Evolutionary conservation across 2,888 invertebrate species (phyloP), one percentile per base, ranked within the genome.

Genomic region (Cyaniris semiargus): DNA sequence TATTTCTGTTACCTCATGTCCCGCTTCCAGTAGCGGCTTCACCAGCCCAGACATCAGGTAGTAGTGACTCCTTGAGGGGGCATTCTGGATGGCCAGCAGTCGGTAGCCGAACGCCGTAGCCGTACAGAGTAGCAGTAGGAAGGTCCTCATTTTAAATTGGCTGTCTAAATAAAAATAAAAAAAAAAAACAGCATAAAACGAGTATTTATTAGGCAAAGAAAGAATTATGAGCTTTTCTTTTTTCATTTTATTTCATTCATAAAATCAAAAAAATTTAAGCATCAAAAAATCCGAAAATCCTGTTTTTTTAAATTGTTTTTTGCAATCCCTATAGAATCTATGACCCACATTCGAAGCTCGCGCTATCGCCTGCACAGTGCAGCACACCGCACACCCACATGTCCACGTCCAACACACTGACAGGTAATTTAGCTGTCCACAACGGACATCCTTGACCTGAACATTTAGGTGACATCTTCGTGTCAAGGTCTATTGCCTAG

Each of bases 11-110:
- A 90, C 89, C 85, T 86, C 80, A 80, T 89, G 89, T 2, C 89
- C 89, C 15, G 84, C 87, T 0, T 85, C 82, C 1, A 89, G 81
- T 7, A 90, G 77, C 0, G 87, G 80, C 3, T 85, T 83, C 0
- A 89, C 87, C 0, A 89, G 80, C 0, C 88, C 90, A n/a, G 83
- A 84, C 0, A 83, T 88, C 0, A 90, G 82, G 8, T 78, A 81
- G 77, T 85, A 81, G 80, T 90, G 89, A n/a, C 90, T 90, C 13
- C 81, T 82, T 0, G 89, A 86, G 0, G 90, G 89, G 0, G 83
- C 79, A 0, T 86, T 83, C 21, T 84, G 83, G 3, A 88, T 75
- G n/a, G 84, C 83, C 66, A 90, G 83, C 38, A 90, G 83, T 72
- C 84, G 83, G 83, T 89, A 85, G 0, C 82, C 83, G 7, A 78